Evolutionary conservation across 2,113 vertebrate species (phyloP), one percentile per base, ranked within the genome.

Genomic region (Uria lomvia): DNA sequence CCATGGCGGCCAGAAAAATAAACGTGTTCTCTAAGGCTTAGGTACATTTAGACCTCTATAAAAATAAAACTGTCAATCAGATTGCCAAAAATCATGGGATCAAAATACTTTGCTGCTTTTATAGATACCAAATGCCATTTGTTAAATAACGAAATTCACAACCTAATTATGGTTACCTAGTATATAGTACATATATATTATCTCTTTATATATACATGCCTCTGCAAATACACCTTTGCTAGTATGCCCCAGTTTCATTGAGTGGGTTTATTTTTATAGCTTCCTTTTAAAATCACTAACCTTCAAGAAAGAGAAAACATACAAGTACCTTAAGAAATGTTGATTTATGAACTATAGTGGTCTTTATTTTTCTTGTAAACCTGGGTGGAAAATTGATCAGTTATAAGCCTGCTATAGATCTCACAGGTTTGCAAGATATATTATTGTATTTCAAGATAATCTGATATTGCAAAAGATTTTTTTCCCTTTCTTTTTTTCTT

Each of bases 311-410:
- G 63, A 82, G 79, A 79, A 96, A 94, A 91, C 52, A 70, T 52
- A 59, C 24, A 55, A 83, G 70, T 70, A 90, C 78, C 75, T 79
- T 94, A 91, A 82, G 85, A 96, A 96, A 97, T 84, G 52, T 91
- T 98, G 92, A 98, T 97, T 97, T 98, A 97, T 91, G 95, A 97
- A 95, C 62, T 95, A 32, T 32, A 95, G 76, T 27, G 34, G 67
- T 90, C 87, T 97, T 97, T 94, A 73, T 91, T 97, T 96, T 97
- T 97, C 90, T 95, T 97, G 77, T 87, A 97, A 96, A 96, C 81
- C 43, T 95, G 93, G 88, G 84, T 95, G 92, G 95, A 97, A 97
- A 98, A 98, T 95, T 97, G 95, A 97, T 97, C 94, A 96, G 95
- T 88, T 96, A 92, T 96, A 97, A 96, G 79, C 60, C 86, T 90